Conservation (phyloP, 2,888 invertebrate genomes). For the Ectemnius lituratus region DNA sequence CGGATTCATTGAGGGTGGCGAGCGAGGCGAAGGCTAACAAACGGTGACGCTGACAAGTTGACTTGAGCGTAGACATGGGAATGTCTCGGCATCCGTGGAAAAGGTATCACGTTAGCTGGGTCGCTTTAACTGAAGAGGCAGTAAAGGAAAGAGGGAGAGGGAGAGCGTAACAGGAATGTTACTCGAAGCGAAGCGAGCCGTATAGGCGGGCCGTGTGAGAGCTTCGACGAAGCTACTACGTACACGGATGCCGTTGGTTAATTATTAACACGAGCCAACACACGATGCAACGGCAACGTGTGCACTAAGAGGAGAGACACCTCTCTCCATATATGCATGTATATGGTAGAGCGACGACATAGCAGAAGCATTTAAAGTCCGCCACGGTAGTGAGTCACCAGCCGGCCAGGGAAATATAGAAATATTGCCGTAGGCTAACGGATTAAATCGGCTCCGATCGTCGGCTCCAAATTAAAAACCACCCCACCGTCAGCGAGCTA, state of each 20-base stretch:
- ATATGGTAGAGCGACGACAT: slow-evolving; percentile 6
- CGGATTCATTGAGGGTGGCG: no score
- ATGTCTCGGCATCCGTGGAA: no score
- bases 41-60: no score
- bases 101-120: slow-evolving; percentile 27
- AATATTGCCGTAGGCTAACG: slow-evolving; percentile 52
- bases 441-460: slow-evolving; percentile 50
- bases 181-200: slow-evolving; percentile 60
- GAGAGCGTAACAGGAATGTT: slow-evolving; percentile 46
- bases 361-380: slow-evolving; percentile 50
- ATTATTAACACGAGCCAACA: slow-evolving; percentile 69
- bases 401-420: not conserved
- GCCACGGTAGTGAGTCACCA: no score
- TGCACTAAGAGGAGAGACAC: slow-evolving; percentile 47
- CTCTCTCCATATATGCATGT: slow-evolving; percentile 22
- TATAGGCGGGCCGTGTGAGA: slow-evolving; percentile 45
- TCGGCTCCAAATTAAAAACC: slow-evolving; percentile 27
- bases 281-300: slow-evolving; percentile 29
- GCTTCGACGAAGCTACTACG: slow-evolving; percentile 50
- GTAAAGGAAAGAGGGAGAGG: slow-evolving; percentile 11
- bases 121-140: slow-evolving; percentile 28
- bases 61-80: no score
- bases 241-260: slow-evolving; percentile 63
- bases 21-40: no score
- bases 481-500: slow-evolving; percentile 13